Conservation (phyloP, 2,797 vertebrate species). For the Corythornis leucogaster region DNA sequence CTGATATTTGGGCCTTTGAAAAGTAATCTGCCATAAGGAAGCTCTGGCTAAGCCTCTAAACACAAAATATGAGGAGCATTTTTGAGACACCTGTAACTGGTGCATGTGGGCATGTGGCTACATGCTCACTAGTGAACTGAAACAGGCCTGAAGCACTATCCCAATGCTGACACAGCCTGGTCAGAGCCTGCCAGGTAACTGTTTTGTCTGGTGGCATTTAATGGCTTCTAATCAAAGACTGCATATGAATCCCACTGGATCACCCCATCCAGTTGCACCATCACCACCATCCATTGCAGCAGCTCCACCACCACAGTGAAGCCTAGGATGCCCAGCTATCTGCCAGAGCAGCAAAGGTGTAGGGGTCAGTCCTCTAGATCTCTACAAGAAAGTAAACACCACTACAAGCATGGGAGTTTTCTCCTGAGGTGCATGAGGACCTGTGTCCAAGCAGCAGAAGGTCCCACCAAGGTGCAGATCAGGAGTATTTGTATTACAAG, state of each 20-base stretch:
- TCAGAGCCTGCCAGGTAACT: neutral
- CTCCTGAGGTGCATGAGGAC: neutral
- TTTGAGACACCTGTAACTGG: neutral
- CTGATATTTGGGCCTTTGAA: neutral
- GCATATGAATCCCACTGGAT: neutral
- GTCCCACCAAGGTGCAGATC: neutral
- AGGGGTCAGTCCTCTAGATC: neutral
- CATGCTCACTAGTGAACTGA: neutral
- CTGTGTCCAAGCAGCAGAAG: neutral
- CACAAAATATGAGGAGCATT: neutral
- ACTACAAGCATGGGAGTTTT: neutral
- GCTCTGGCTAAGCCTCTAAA: neutral
- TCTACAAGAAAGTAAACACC: neutral
- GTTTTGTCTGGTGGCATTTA: neutral
- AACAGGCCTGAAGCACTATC: neutral
- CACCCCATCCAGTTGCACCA: neutral
- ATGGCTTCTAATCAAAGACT: neutral
- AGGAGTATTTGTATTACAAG: neutral
- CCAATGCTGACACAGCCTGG: accelerated
- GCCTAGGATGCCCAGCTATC: accelerated
- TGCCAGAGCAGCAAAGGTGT: neutral
- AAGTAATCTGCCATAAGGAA: neutral
- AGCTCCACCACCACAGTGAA: accelerated
- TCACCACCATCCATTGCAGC: neutral
- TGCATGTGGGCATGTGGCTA: neutral